Evolutionary conservation across 1,140 invertebrate genomes (phyloP).

Genomic region (Frieseomelitta varia): DNA sequence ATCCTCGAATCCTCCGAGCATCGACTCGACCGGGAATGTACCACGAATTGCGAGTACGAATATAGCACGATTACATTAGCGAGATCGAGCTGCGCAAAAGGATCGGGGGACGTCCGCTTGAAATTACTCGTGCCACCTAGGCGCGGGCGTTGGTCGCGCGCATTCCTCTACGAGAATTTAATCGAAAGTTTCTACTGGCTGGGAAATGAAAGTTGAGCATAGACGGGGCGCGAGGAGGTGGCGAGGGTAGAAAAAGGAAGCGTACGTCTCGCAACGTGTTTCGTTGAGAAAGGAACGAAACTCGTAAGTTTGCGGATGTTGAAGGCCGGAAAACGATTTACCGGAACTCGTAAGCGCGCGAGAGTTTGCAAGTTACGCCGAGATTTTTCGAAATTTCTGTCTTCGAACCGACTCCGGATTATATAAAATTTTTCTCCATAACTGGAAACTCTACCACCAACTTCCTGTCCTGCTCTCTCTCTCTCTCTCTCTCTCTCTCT

Average conservation of each 20-base stretch:
- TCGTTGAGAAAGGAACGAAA: conserved; percentile 27
- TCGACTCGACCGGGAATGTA: background rate
- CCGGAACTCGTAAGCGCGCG: conserved; percentile 35
- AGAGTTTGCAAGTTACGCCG: conserved; percentile 32
- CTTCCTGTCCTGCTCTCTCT: background rate
- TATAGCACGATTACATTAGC: conserved; percentile 33
- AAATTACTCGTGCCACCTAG: conserved; percentile 26
- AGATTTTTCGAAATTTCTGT: conserved; percentile 59
- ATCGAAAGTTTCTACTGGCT: conserved; percentile 25
- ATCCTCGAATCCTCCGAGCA: background rate
- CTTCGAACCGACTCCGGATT: conserved; percentile 43
- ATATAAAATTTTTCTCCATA: conserved; percentile 65
- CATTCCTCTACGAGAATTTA: conserved; percentile 26
- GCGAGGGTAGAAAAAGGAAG: background rate
- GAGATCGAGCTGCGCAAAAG: conserved; percentile 24
- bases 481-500: background rate
- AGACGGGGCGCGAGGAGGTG: background rate
- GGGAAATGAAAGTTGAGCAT: conserved; percentile 44
- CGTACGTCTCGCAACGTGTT: conserved; percentile 13
- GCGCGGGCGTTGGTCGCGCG: conserved; percentile 5
- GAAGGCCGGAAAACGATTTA: conserved; percentile 40
- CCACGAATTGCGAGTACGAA: conserved; percentile 10
- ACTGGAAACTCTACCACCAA: conserved; percentile 52
- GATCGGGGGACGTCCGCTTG: conserved; percentile 24
- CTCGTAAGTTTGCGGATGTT: conserved; percentile 38